Percentiles rank a stretch among this genome's conserved stretches.
Conservation (phyloP, 2,797 vertebrate genomes). For the Poecilia gillii region DNA sequence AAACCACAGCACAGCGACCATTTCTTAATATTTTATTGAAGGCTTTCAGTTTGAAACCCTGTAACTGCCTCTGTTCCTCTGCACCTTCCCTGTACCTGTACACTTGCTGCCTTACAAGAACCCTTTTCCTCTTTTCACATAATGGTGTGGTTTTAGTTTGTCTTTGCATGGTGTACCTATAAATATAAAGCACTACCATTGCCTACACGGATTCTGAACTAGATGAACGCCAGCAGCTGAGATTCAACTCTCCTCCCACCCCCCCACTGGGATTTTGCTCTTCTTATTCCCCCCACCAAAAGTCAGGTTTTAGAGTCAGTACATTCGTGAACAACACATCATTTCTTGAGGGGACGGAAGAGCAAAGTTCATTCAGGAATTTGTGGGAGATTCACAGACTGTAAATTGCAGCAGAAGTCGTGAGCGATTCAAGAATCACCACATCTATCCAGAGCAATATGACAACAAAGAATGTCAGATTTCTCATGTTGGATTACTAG, state of each 20-base stretch:
- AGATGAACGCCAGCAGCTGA: not conserved
- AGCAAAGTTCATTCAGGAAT: not conserved
- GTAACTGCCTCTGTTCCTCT: not conserved
- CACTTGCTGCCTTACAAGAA: not conserved
- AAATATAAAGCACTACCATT: not conserved
- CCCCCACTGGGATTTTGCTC: not conserved
- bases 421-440: not conserved
- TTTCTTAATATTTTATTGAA: not conserved
- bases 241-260: not conserved
- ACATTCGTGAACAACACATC: not conserved
- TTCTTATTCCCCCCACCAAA: not conserved
- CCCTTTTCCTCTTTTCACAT: not conserved
- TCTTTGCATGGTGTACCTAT: not conserved
- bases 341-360: not conserved
- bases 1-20: not conserved
- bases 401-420: not conserved
- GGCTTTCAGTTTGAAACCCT: not conserved
- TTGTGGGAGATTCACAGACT: not conserved
- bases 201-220: not conserved
- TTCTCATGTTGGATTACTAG: not conserved
- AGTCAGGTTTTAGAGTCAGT: not conserved
- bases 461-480: not conserved
- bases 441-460: not conserved
- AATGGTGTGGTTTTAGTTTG: not conserved
- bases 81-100: not conserved